Evolutionary conservation across 1,140 invertebrate genomes (phyloP).

Genomic region (Helicoverpa zea): DNA sequence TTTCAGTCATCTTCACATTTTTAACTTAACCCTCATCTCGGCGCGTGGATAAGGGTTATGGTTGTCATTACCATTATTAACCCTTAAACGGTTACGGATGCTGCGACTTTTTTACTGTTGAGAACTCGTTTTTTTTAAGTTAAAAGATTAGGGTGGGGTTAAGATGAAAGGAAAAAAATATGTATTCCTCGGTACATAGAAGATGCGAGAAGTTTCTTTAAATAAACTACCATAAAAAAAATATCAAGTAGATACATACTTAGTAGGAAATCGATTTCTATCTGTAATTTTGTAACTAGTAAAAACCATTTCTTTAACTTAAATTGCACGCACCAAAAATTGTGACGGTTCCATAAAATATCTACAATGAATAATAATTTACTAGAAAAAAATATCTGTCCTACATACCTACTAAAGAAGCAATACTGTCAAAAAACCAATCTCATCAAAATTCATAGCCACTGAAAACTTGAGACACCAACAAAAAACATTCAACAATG

Average conservation of each 20-base stretch:
- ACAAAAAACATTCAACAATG: slow-evolving; percentile 78
- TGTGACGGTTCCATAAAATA: no score
- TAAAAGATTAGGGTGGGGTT: slow-evolving; percentile 10
- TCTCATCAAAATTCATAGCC: slow-evolving; percentile 54
- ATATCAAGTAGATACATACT: no score
- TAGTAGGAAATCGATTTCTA: no score
- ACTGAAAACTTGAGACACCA: slow-evolving; percentile 40
- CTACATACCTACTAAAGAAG: slow-evolving; percentile 38
- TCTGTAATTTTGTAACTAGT: neutral
- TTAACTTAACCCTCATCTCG: slow-evolving; percentile 69
- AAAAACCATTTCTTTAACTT: neutral
- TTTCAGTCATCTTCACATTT: slow-evolving; percentile 53
- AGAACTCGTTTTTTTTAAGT: slow-evolving; percentile 40
- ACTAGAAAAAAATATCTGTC: slow-evolving; percentile 8
- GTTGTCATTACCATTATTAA: slow-evolving; percentile 69
- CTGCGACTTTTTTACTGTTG: slow-evolving; percentile 55
- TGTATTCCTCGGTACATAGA: neutral
- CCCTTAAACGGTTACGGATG: slow-evolving; percentile 74
- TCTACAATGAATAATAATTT: neutral
- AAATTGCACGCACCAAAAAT: no score
- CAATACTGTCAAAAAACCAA: slow-evolving; percentile 35
- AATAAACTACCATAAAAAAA: no score
- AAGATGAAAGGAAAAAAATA: neutral
- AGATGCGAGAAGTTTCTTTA: neutral
- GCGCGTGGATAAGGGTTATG: slow-evolving; percentile 71